Percentiles rank a stretch among this genome's conserved stretches.
phyloP scores from a whole-genome alignment of 2,113 vertebrate species.

The Prunella fulvescens region DNA sequence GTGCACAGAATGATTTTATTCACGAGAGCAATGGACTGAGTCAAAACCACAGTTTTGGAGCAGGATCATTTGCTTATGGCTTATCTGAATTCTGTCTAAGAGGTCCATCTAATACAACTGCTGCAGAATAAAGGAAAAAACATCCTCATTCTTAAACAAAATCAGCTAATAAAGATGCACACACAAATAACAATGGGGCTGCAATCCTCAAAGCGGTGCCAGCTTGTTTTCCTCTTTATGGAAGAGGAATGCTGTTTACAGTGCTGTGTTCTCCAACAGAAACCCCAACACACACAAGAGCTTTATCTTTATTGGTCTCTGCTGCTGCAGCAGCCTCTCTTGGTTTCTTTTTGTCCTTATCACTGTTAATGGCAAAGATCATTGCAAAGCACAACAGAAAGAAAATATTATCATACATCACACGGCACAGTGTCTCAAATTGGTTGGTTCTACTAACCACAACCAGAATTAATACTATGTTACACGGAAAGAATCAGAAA shows the following conservation, averaged over 20 bases:
- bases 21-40: background rate
- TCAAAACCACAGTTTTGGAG: background rate
- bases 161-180: background rate
- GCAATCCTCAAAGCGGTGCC: accelerated
- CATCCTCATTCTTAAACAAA: background rate
- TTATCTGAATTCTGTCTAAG: background rate
- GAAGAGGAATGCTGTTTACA: background rate
- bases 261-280: background rate
- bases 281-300: background rate
- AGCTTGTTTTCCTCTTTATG: background rate
- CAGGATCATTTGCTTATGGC: background rate
- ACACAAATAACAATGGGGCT: background rate
- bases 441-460: background rate
- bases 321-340: background rate
- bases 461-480: background rate
- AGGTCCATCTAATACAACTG: background rate
- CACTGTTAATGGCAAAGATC: background rate
- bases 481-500: background rate
- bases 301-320: background rate
- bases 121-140: background rate
- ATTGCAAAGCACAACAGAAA: background rate
- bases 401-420: background rate
- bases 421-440: background rate
- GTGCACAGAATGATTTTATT: background rate
- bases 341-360: background rate